These are phyloP conservation scores for Agrilus mali DNA, from an alignment of 2,888 invertebrate species.

Conservation along the genomic window DNA sequence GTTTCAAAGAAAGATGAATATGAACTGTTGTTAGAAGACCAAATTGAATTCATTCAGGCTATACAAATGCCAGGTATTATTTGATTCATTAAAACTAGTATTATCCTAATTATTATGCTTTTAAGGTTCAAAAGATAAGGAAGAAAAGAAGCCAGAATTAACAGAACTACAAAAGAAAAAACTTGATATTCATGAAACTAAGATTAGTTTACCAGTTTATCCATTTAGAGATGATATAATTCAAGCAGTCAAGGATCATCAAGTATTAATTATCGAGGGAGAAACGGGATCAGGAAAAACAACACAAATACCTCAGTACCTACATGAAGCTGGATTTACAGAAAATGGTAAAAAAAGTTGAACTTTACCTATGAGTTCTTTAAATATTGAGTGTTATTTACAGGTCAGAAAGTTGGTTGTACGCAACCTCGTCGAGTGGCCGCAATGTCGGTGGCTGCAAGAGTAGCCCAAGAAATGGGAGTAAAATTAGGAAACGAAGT, in stretches of 20 bases:
- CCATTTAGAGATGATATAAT: constrained; percentile 83
- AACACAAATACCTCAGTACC: constrained; percentile 96
- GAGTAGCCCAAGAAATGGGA: constrained; percentile 96
- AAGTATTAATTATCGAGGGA: constrained; percentile 88
- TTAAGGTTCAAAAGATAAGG: constrained; percentile 36
- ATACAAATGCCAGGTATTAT: constrained; percentile 58
- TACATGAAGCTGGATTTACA: constrained; percentile 87
- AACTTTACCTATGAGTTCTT: neutral
- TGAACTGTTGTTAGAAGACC: constrained; percentile 87
- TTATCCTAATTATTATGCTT: neutral
- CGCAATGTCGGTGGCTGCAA: constrained; percentile 98
- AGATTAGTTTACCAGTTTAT: constrained; percentile 85
- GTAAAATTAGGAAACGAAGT: constrained; percentile 92
- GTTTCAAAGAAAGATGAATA: constrained; percentile 59
- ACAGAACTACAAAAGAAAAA: constrained; percentile 59
- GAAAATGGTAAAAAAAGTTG: constrained; percentile 39
- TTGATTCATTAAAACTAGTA: neutral
- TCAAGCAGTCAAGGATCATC: constrained; percentile 79
- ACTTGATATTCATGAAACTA: constrained; percentile 80
- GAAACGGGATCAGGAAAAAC: constrained; percentile 99
- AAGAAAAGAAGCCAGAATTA: constrained; percentile 45
- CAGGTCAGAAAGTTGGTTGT: constrained; percentile 78
- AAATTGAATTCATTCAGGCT: constrained; percentile 95
- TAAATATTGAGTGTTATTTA: neutral
- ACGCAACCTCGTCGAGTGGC: constrained; percentile 97